Evolutionary conservation across 1,140 invertebrate species (phyloP), one percentile per base, ranked within the genome.

Genomic region (Drosophila pseudoobscura): DNA sequence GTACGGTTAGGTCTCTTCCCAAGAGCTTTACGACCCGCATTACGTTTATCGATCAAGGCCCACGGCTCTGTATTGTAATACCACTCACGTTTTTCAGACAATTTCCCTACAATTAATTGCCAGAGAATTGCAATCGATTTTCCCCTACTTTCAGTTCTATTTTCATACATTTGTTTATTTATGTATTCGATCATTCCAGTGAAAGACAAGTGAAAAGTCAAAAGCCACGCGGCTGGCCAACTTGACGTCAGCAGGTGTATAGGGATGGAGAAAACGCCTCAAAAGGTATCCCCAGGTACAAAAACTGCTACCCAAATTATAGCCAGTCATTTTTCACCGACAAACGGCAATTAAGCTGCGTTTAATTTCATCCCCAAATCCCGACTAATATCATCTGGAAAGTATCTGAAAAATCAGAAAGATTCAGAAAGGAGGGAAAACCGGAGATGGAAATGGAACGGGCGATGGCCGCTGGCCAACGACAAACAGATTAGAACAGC

Each of bases 401-500:
- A 83, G 69, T 68, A 65, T 64, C 83, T 55, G 79, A 58, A 51
- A 63, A 83, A 52, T 63, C 59, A 60, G 9, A 46, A n/a, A 55
- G 51, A 60, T 47, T 54, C 7, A 6, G 55, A 49, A 9, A 8
- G 22, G 11, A 8, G 15, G 11, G 11, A 8, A 1, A 55, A 43
- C 43, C 22, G 51, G 6, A n/a, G 20, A n/a, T 8, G n/a, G 20
- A 17, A 17, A 8, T 9, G n/a, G 9, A 11, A 6, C 29, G 31
- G 11, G n/a, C 20, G 31, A 13, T 50, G 58, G 53, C 43, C 53
- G 29, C 63, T 54, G 78, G 66, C 50, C 73, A 80, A 70, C 64
- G 59, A 71, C 80, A 85, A 85, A 82, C 78, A 85, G 80, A 87
- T 85, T 85, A 87, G 78, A 77, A 68, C 69, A 77, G 78, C 82